Conservation (phyloP, 92 coral and sea anemone genomes). For the Scolanthus callimorphus region DNA sequence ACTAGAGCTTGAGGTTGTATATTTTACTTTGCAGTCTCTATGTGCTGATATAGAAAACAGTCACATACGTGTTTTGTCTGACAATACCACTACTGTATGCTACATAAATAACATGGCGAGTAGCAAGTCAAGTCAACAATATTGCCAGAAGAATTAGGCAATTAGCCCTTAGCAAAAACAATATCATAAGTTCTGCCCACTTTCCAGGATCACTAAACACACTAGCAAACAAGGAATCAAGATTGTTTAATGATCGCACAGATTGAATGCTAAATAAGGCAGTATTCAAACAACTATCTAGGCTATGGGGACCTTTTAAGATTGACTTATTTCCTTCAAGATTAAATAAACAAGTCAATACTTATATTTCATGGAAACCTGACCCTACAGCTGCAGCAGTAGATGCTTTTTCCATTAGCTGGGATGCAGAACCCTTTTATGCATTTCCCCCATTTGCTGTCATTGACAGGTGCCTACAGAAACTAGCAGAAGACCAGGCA, state of each 20-base stretch:
- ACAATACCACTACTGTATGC: too few relatives aligned
- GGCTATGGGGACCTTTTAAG: conserved; percentile 14
- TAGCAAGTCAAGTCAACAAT: too few relatives aligned
- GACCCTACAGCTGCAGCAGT: conserved; percentile 24
- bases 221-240: conserved; percentile 13
- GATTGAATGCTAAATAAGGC: conserved; percentile 22
- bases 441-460: conserved; percentile 27
- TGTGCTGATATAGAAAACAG: too few relatives aligned
- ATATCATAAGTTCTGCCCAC: conserved; percentile 7
- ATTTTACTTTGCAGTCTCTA: too few relatives aligned
- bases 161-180: neutral
- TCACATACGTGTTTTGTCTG: too few relatives aligned
- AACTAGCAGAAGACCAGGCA: conserved; percentile 11
- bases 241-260: conserved; percentile 13
- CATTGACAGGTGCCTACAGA: conserved; percentile 27
- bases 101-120: too few relatives aligned
- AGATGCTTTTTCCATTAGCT: conserved; percentile 15
- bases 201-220: conserved; percentile 4
- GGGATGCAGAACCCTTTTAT: conserved; percentile 18
- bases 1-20: too few relatives aligned
- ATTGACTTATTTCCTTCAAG: conserved; percentile 30
- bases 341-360: conserved; percentile 3
- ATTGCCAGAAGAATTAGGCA: conserved; percentile 5
- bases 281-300: conserved; percentile 5
- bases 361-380: conserved; percentile 32